Conservation (phyloP, 2,888 invertebrate genomes). For the Chelonus formosanus region DNA sequence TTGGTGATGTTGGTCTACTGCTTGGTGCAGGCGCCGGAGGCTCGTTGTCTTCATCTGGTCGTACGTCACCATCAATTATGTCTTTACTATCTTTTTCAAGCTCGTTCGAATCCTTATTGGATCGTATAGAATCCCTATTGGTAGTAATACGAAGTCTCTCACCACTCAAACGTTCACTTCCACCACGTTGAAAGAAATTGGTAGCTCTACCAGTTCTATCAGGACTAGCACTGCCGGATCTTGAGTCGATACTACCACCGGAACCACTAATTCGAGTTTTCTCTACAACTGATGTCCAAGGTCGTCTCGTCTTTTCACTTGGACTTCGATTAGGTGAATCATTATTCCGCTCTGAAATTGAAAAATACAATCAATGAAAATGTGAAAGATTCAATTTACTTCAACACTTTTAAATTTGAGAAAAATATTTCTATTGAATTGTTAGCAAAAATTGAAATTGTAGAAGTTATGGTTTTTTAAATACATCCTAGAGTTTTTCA, state of each 20-base stretch:
- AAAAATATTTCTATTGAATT: no score
- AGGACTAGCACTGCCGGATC: constrained; percentile 61
- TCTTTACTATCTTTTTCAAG: constrained; percentile 58
- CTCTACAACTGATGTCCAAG: constrained; percentile 59
- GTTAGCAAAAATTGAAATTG: no score
- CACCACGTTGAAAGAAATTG: constrained; percentile 54
- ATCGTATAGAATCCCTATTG: constrained; percentile 51
- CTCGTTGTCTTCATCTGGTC: constrained; percentile 65
- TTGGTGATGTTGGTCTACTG: constrained; percentile 60
- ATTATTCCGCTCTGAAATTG: constrained; percentile 52
- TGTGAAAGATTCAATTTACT: neutral
- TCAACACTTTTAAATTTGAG: neutral
- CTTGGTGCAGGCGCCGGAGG: constrained; percentile 62
- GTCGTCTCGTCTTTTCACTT: constrained; percentile 66
- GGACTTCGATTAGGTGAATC: constrained; percentile 62
- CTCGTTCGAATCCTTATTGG: constrained; percentile 55
- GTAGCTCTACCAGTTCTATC: constrained; percentile 50
- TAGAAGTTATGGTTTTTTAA: no score
- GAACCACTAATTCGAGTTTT: constrained; percentile 60
- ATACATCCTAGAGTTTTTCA: no score
- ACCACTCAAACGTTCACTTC: constrained; percentile 56
- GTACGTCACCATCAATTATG: constrained; percentile 57
- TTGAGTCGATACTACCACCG: constrained; percentile 60
- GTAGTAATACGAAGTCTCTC: constrained; percentile 57
- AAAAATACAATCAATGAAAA: neutral